Conservation (phyloP, 2,888 invertebrate species). For the Heliconius ismenius region DNA sequence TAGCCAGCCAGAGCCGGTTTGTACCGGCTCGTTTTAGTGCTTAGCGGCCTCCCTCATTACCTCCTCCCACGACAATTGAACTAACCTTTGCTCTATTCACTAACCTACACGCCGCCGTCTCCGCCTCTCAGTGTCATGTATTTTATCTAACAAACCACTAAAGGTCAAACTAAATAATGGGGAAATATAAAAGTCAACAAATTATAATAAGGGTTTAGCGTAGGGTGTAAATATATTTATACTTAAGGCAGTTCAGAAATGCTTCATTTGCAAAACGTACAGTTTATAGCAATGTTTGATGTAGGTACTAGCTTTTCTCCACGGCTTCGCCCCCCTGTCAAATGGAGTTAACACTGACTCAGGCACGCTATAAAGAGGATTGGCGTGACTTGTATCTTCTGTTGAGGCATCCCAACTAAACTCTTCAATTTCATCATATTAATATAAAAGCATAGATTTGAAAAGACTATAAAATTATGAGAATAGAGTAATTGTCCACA, state of each 20-base stretch:
- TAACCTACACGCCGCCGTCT: slow-evolving; percentile 24
- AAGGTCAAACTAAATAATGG: slow-evolving; percentile 28
- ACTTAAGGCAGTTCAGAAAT: not conserved
- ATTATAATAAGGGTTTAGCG: not conserved
- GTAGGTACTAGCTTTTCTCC: no score
- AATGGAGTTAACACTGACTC: no score
- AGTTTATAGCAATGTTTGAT: not conserved
- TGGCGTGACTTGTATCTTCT: no score
- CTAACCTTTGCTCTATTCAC: slow-evolving; percentile 36
- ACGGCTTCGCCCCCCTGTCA: no score
- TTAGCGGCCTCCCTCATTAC: slow-evolving; percentile 8
- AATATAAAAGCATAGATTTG: not conserved
- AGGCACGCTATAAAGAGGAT: no score
- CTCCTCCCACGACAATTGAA: slow-evolving; percentile 33
- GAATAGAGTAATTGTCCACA: slow-evolving; percentile 13
- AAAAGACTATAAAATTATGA: not conserved
- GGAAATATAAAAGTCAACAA: slow-evolving; percentile 11
- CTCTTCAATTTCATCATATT: not conserved
- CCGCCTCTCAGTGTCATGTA: slow-evolving; percentile 33
- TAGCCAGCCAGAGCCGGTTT: no score
- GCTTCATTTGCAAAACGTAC: not conserved
- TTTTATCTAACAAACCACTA: slow-evolving; percentile 24
- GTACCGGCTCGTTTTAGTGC: slow-evolving; percentile 19
- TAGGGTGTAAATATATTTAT: not conserved
- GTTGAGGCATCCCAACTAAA: not conserved